Percentiles rank a stretch among this genome's conserved stretches.
These are phyloP conservation scores for Pegea sp. DNA, from an alignment of 23 tunicate species.

Conservation along the genomic window DNA sequence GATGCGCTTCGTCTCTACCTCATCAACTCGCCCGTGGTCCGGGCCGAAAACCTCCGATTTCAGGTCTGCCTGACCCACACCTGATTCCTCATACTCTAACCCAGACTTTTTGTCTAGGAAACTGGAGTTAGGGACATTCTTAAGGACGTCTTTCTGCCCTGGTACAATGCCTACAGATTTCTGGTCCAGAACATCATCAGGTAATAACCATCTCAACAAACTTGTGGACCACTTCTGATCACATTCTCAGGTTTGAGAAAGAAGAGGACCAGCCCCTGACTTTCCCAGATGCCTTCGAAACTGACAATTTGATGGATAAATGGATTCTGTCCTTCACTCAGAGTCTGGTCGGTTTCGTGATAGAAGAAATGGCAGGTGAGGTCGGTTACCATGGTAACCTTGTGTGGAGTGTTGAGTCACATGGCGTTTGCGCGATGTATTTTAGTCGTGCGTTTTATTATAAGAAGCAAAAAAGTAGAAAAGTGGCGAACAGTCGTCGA, in stretches of 20 bases:
- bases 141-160: slow-evolving; percentile 94
- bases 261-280: slow-evolving; percentile 36
- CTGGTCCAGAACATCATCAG: slow-evolving; percentile 68
- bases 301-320: slow-evolving; percentile 81
- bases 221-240: too few relatives aligned
- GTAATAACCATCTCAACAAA: slow-evolving; percentile 13
- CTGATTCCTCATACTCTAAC: too few relatives aligned
- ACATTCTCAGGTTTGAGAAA: slow-evolving; percentile 45
- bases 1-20: slow-evolving; percentile 96
- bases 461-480: too few relatives aligned
- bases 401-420: too few relatives aligned
- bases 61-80: slow-evolving; percentile 21
- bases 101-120: too few relatives aligned
- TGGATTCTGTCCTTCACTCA: slow-evolving; percentile 92
- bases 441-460: too few relatives aligned
- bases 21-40: slow-evolving; percentile 87
- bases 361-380: slow-evolving; percentile 79
- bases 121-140: slow-evolving; percentile 60
- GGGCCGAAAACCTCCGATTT: slow-evolving; percentile 88
- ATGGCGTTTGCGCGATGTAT: too few relatives aligned
- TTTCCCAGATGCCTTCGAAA: slow-evolving; percentile 30
- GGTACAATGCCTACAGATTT: slow-evolving; percentile 97
- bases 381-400: not conserved
- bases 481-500: too few relatives aligned
- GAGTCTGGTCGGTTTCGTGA: slow-evolving; percentile 47